Conservation (phyloP, 2,888 invertebrate species). For the Agrotis clavis region DNA sequence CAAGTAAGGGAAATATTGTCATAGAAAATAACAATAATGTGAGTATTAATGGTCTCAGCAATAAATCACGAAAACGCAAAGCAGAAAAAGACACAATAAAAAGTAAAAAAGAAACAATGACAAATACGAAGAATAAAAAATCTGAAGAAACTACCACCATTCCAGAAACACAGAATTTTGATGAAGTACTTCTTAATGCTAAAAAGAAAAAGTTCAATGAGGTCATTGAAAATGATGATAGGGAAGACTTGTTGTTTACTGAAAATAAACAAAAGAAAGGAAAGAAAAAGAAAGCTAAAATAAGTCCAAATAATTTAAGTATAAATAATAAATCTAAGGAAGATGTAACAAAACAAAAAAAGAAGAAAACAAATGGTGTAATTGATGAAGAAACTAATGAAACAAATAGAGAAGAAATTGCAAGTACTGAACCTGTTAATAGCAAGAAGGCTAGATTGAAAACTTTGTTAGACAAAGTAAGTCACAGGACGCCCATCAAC, state of each 20-base stretch:
- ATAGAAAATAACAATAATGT: conserved; percentile 37
- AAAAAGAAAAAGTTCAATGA: conserved; percentile 80
- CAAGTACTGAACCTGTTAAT: conserved; percentile 53
- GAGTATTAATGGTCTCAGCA: conserved; percentile 37
- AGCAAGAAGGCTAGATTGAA: conserved; percentile 75
- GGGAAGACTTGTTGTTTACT: conserved; percentile 70
- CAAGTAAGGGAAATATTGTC: conserved; percentile 40
- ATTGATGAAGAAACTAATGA: conserved; percentile 14
- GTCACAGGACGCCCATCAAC: conserved; percentile 75
- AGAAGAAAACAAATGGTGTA: conserved; percentile 32
- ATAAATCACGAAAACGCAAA: conserved; percentile 52
- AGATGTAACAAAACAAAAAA: conserved; percentile 18
- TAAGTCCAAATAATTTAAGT: conserved; percentile 7
- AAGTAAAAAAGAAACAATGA: conserved; percentile 51
- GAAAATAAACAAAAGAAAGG: conserved; percentile 62
- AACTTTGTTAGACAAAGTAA: conserved; percentile 67
- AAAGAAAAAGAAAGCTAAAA: conserved; percentile 49
- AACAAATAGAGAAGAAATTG: conserved; percentile 34
- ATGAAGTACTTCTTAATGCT: conserved; percentile 76
- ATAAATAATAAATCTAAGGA: conserved; percentile 30
- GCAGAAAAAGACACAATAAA: conserved; percentile 39
- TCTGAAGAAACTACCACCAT: conserved; percentile 59
- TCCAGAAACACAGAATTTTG: conserved; percentile 74
- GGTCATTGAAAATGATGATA: conserved; percentile 71
- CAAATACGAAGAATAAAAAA: conserved; percentile 49